Percentiles rank a stretch among this genome's conserved stretches.
Conservation (phyloP, 2,797 vertebrate genomes). For the Anableps anableps region DNA sequence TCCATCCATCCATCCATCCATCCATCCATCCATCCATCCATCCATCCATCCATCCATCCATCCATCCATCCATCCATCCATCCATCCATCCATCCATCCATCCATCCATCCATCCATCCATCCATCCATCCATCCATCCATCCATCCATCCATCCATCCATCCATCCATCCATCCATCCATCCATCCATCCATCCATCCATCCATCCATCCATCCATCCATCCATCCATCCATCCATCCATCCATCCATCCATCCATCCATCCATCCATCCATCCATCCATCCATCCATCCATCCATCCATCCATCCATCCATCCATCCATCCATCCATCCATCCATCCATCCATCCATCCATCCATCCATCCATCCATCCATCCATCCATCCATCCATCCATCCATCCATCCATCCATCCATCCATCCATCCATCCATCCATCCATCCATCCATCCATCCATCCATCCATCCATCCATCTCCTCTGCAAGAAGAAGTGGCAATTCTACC, state of each 20-base stretch:
- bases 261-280: not conserved
- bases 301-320: slow-evolving; percentile 28
- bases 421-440: slow-evolving; percentile 1
- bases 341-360: no score
- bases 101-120: slow-evolving; percentile 19
- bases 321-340: slow-evolving; percentile 7
- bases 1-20: slow-evolving; percentile 7
- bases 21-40: slow-evolving; percentile 28
- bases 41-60: not conserved
- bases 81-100: slow-evolving; percentile 19
- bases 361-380: no score
- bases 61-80: slow-evolving; percentile 4
- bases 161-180: slow-evolving; percentile 29
- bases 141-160: slow-evolving; percentile 8
- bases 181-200: slow-evolving; percentile 1
- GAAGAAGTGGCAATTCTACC: slow-evolving; percentile 77
- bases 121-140: not conserved
- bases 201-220: slow-evolving; percentile 1
- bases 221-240: slow-evolving; percentile 12
- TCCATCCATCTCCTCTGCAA: slow-evolving; percentile 46
- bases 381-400: not conserved
- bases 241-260: slow-evolving; percentile 25
- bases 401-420: slow-evolving; percentile 1
- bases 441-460: slow-evolving; percentile 12
- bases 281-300: slow-evolving; percentile 5